Evolutionary conservation across 2,113 vertebrate genomes (phyloP).

Genomic region (Eulemur rufifrons): DNA sequence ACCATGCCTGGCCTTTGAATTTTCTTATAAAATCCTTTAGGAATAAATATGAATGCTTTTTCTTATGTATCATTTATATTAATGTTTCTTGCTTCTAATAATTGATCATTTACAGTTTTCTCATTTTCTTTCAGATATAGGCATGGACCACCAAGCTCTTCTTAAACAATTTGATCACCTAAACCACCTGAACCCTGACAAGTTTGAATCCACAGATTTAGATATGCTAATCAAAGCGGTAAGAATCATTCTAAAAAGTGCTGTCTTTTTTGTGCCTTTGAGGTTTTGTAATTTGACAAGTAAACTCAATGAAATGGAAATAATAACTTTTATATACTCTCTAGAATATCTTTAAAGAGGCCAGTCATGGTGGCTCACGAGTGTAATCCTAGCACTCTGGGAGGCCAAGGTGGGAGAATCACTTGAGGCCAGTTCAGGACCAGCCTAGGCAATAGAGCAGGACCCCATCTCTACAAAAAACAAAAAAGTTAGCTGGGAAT

Average conservation of each 20-base stretch:
- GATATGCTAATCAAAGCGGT: slow-evolving; percentile 97
- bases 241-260: slow-evolving; percentile 69
- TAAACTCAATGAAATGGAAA: slow-evolving; percentile 7
- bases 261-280: slow-evolving; percentile 19
- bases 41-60: slow-evolving; percentile 23
- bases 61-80: background rate
- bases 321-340: background rate
- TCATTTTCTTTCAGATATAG: slow-evolving; percentile 83
- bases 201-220: slow-evolving; percentile 96
- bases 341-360: background rate
- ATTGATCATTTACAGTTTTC: slow-evolving; percentile 31
- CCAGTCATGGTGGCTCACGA: no score
- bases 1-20: background rate
- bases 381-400: no score
- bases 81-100: slow-evolving; percentile 15
- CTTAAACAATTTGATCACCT: slow-evolving; percentile 98
- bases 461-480: no score
- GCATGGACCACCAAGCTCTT: slow-evolving; percentile 94
- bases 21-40: background rate
- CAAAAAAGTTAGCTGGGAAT: no score
- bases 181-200: slow-evolving; percentile 97
- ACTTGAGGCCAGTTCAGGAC: no score
- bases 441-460: no score
- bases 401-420: no score
- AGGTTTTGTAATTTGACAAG: slow-evolving; percentile 41